Evolutionary conservation across 2,888 invertebrate genomes (phyloP).

Genomic region (Ophioninae sp.): DNA sequence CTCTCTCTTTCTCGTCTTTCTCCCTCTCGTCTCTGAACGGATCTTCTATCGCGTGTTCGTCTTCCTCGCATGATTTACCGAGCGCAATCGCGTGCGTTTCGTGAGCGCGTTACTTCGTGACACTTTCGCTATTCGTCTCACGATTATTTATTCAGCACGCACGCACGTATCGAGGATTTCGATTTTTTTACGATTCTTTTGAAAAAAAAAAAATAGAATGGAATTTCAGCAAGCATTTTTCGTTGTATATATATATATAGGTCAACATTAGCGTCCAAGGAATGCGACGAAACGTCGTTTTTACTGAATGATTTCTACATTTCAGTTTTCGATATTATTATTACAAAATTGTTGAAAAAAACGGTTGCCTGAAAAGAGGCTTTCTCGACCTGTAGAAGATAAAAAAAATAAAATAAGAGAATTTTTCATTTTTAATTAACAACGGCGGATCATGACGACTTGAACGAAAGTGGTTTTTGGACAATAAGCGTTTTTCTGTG

Average conservation of each 20-base stretch:
- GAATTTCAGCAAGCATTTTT: neutral
- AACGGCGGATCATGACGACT: too few relatives aligned
- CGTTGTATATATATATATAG: neutral
- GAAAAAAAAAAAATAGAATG: neutral
- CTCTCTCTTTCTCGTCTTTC: neutral
- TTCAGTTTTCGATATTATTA: too few relatives aligned
- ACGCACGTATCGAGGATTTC: neutral
- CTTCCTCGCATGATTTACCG: conserved; percentile 20
- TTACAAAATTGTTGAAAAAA: too few relatives aligned
- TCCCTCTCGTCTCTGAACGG: neutral
- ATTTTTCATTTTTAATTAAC: too few relatives aligned
- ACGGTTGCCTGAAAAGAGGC: too few relatives aligned
- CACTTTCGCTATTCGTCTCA: conserved; percentile 24
- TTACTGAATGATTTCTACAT: too few relatives aligned
- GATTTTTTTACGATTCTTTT: neutral
- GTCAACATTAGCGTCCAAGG: neutral
- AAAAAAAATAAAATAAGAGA: too few relatives aligned
- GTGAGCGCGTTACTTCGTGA: conserved; percentile 31
- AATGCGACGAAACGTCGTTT: neutral
- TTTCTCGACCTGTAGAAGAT: too few relatives aligned
- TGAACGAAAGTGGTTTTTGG: too few relatives aligned
- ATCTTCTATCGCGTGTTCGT: neutral
- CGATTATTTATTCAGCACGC: neutral
- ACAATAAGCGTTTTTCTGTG: too few relatives aligned
- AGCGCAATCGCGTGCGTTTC: conserved; percentile 8